These are phyloP conservation scores for Todiramphus saurophagus DNA, from an alignment of 2,113 vertebrate genomes.

Conservation along the genomic window DNA sequence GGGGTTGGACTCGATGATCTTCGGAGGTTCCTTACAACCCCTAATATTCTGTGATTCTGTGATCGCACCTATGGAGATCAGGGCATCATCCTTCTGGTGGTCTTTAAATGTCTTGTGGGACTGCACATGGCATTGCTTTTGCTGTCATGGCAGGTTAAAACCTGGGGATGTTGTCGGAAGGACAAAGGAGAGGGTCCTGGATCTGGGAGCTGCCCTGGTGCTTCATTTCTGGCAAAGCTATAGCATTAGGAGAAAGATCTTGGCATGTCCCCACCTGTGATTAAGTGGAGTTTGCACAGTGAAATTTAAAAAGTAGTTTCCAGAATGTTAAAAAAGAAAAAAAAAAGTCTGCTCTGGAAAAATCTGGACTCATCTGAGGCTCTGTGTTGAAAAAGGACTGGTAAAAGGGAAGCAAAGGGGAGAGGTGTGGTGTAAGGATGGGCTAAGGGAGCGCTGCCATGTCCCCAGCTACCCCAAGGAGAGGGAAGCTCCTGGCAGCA, in stretches of 20 bases:
- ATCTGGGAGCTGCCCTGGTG: neutral
- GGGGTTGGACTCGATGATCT: too few species aligned
- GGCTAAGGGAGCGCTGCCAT: too few species aligned
- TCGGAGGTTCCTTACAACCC: too few species aligned
- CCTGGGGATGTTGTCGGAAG: neutral
- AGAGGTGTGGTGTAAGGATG: neutral
- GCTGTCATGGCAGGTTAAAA: accelerated
- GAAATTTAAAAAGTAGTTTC: neutral
- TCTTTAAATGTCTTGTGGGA: accelerated
- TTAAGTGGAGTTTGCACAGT: accelerated
- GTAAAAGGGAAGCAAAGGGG: neutral
- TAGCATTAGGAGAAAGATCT: neutral
- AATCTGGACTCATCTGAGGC: neutral
- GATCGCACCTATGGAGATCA: accelerated
- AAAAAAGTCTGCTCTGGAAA: neutral
- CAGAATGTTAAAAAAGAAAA: neutral
- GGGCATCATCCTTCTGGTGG: neutral
- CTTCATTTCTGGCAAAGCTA: neutral
- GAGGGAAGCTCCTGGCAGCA: neutral
- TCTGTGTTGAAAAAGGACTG: neutral
- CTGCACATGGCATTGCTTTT: accelerated
- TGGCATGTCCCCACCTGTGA: accelerated
- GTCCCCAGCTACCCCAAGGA: neutral
- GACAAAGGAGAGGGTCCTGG: neutral
- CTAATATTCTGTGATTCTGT: too few species aligned